These are phyloP conservation scores for Elysia chlorotica DNA, from an alignment of 1,140 invertebrate species.

Conservation along the genomic window DNA sequence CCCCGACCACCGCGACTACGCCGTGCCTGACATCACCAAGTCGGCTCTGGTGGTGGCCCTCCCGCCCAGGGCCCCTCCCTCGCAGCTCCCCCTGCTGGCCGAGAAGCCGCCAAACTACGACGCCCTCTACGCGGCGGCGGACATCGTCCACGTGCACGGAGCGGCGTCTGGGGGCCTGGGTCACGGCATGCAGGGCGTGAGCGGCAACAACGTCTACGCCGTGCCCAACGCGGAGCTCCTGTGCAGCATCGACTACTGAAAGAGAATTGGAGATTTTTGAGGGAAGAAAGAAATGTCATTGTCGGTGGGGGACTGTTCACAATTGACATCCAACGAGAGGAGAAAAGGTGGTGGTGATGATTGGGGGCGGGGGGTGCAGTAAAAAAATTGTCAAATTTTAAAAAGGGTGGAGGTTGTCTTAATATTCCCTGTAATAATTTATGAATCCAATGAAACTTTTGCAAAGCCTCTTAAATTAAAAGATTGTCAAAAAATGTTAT, in stretches of 20 bases:
- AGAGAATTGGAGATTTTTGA: conserved; percentile 76
- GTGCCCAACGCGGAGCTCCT: conserved; percentile 65
- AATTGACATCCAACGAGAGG: no score
- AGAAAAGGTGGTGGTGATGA: no score
- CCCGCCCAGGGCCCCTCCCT: conserved; percentile 52
- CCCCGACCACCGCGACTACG: conserved; percentile 59
- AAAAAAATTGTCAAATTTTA: no score
- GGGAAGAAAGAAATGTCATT: no score
- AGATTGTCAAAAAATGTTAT: no score
- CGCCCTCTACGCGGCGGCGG: conserved; percentile 76
- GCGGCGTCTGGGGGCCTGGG: conserved; percentile 53
- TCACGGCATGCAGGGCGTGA: conserved; percentile 63
- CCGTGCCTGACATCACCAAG: conserved; percentile 60
- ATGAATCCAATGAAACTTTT: no score
- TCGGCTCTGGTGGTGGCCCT: conserved; percentile 54
- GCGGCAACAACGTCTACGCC: conserved; percentile 63
- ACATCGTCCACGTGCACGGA: conserved; percentile 63
- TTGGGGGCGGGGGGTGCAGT: no score
- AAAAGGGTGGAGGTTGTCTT: no score
- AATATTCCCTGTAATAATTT: no score
- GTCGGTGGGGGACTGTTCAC: conserved; percentile 79
- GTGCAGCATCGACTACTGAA: conserved; percentile 58
- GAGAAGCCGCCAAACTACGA: conserved; percentile 68
- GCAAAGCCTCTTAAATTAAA: no score
- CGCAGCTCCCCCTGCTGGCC: conserved; percentile 21